These are phyloP conservation scores for Brachionus asplanchnoidis DNA, from an alignment of 1,140 invertebrate genomes.

Conservation along the genomic window DNA sequence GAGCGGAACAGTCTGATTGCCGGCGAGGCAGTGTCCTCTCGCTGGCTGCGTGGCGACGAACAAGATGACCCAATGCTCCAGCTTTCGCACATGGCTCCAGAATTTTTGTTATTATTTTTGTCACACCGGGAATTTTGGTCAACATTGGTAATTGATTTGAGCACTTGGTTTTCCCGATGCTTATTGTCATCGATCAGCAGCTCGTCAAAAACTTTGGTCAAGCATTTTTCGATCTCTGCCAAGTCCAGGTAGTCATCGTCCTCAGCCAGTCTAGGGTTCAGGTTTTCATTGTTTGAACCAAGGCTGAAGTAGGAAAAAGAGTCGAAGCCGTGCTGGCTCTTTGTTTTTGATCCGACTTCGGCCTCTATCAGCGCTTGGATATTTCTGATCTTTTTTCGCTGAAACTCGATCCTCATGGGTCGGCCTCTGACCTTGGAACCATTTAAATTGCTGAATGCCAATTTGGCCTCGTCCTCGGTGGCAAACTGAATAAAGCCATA, in stretches of 20 bases:
- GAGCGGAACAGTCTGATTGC: conserved; percentile 1
- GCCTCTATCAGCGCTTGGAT: conserved; percentile 36
- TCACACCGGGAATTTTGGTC: not conserved
- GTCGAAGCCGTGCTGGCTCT: not conserved
- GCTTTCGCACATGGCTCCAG: not conserved
- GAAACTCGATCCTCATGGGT: conserved; percentile 41
- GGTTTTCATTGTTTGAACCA: not conserved
- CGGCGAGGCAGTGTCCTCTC: not conserved
- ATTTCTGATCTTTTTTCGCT: conserved; percentile 35
- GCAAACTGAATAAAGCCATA: conserved; percentile 40
- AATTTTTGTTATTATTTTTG: not conserved
- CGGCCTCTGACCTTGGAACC: conserved; percentile 20
- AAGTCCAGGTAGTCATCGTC: not conserved
- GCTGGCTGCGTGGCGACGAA: conserved; percentile 16
- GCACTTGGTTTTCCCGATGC: not conserved
- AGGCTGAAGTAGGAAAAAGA: not conserved
- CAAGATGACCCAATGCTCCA: not conserved
- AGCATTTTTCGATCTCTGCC: conserved; percentile 9
- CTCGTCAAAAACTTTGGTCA: not conserved
- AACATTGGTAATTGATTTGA: conserved; percentile 19
- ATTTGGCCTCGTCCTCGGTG: conserved; percentile 27
- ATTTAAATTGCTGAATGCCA: conserved; percentile 18
- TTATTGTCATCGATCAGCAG: not conserved
- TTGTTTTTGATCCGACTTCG: not conserved
- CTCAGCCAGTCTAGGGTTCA: not conserved